Percentiles rank a stretch among this genome's conserved stretches.
Conservation (phyloP, 2,888 invertebrate species). For the Machimus atricapillus region DNA sequence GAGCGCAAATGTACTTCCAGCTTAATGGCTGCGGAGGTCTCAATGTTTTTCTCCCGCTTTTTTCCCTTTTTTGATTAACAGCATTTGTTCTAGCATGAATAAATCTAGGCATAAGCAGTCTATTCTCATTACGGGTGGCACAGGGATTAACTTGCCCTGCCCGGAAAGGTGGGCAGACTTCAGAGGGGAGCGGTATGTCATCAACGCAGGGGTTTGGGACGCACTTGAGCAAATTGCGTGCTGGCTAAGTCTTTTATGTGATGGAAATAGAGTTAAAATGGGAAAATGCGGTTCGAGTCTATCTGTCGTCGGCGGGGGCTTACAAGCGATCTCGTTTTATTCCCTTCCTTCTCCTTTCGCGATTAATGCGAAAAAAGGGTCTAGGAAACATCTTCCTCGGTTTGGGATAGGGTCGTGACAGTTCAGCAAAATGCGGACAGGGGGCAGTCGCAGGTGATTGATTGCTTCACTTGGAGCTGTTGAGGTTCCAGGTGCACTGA, state of each 20-base stretch:
- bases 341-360: not conserved
- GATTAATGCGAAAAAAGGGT: not conserved
- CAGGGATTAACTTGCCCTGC: not conserved
- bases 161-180: not conserved
- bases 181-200: not conserved
- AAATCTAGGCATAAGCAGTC: constrained; percentile 20
- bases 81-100: not conserved
- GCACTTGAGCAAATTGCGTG: not conserved
- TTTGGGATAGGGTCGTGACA: not conserved
- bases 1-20: not conserved
- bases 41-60: not conserved
- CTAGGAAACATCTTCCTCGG: not conserved
- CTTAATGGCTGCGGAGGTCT: constrained; percentile 2
- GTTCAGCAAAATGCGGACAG: not conserved
- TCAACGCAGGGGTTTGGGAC: not conserved
- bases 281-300: not conserved
- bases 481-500: not conserved
- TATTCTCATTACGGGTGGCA: constrained; percentile 11
- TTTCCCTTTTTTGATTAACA: not conserved
- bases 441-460: not conserved
- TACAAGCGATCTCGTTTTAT: not conserved
- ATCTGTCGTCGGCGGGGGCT: not conserved
- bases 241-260: not conserved
- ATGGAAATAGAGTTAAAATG: not conserved
- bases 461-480: not conserved